Evolutionary conservation across 2,797 vertebrate genomes (phyloP), one percentile per base, ranked within the genome.

Genomic region (Molothrus aeneus): DNA sequence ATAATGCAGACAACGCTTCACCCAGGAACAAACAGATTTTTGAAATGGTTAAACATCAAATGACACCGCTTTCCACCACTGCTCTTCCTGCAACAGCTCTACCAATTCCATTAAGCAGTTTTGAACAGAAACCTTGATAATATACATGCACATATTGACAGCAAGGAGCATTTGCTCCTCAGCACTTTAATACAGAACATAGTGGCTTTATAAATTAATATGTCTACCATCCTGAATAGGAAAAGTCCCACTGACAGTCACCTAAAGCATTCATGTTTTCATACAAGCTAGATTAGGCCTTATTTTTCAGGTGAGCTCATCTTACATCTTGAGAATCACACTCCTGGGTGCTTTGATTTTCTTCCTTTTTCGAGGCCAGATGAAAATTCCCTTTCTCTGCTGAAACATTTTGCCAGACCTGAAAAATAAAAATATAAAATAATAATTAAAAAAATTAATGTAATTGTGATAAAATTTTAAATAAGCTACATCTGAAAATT

Each of bases 271-370:
- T 73, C 21, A 43, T 9, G 10, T 59, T 81, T 65, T n/a, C 31
- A 50, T 38, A 29, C 16, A 71, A 19, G 42, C 19, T 31, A 26
- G 36, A 34, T 54, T 36, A 93, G 66, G 71, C 29, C 6, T 42
- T 32, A 25, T 64, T 50, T 82, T 71, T 19, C 18, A 85, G n/a
- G 60, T 25, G 38, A 88, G 36, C 47, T 92, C 64, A 71, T 50
- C 98, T 98, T 98, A 98, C 98, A 25, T 96, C 83, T 94, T 96
- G 96, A 90, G 97, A 95, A 93, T 90, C 74, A 7, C 97, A 98
- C 14, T 93, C 95, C 65, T 95, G 87, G 48, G 70, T 69, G 47
- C 69, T 96, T 57, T 70, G 77, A 42, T 96, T 97, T 86, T 96
- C 96, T 86, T 95, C 90, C 81, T 95, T 97, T 88, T 57, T 86